Conservation (phyloP, 1,140 invertebrate species). For the Choristoneura fumiferana region DNA sequence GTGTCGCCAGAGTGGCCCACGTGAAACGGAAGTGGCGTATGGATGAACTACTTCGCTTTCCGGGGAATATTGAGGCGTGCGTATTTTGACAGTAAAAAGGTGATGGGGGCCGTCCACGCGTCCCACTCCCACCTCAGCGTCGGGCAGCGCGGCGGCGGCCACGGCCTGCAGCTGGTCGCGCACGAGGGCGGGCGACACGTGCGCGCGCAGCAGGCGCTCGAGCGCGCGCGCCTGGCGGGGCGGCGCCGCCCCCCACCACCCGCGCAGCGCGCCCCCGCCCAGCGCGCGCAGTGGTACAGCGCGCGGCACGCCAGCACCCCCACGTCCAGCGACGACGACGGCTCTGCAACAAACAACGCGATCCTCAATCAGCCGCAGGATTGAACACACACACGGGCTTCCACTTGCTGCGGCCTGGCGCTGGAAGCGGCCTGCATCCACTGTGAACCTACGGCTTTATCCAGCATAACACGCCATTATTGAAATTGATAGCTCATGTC, state of each 20-base stretch:
- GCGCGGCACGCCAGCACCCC: conserved; percentile 32
- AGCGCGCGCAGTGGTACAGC: conserved; percentile 21
- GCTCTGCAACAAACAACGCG: not conserved
- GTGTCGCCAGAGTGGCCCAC: too few species aligned
- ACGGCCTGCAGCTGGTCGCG: conserved; percentile 29
- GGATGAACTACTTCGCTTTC: too few species aligned
- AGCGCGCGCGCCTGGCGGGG: not conserved
- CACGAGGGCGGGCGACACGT: conserved; percentile 32
- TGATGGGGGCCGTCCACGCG: too few species aligned
- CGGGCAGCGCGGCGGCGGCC: conserved; percentile 24
- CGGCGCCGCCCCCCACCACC: conserved; percentile 16
- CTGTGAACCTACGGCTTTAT: not conserved
- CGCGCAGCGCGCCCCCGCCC: conserved; percentile 19
- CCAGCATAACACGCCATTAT: not conserved
- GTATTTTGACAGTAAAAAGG: too few species aligned
- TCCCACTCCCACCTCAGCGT: conserved; percentile 27
- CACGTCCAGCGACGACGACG: not conserved
- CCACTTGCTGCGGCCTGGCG: not conserved
- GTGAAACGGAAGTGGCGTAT: too few species aligned
- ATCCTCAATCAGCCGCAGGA: not conserved
- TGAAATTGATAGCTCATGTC: too few species aligned
- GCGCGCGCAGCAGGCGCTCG: conserved; percentile 14
- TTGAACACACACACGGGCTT: too few species aligned
- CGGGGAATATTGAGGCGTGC: too few species aligned
- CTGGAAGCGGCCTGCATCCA: not conserved